Evolutionary conservation across 1,140 invertebrate genomes (phyloP).

Genomic region (Diorhabda elongata): DNA sequence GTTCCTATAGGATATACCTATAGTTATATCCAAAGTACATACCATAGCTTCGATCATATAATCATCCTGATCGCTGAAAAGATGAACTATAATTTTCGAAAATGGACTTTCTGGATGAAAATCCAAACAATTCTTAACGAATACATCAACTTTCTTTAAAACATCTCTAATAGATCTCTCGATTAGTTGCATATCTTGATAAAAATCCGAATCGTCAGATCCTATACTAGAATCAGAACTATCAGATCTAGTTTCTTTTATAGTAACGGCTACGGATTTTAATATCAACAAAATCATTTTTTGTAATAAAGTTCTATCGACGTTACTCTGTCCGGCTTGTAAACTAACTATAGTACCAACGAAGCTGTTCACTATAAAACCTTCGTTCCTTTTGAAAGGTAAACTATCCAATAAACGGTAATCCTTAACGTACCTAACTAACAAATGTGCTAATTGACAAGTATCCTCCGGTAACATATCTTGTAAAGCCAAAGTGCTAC

Average conservation of each 20-base stretch:
- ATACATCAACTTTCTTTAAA: conserved; percentile 72
- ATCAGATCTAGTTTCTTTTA: conserved; percentile 82
- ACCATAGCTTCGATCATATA: conserved; percentile 90
- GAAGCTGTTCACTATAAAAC: conserved; percentile 44
- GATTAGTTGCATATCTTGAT: conserved; percentile 83
- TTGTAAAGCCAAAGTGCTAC: conserved; percentile 80
- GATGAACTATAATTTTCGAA: conserved; percentile 80
- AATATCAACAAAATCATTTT: conserved; percentile 80
- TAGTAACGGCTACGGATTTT: conserved; percentile 84
- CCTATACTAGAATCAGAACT: conserved; percentile 77
- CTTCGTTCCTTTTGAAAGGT: conserved; percentile 50
- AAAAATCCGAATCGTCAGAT: conserved; percentile 77
- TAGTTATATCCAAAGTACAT: conserved; percentile 81
- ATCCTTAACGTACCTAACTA: conserved; percentile 81
- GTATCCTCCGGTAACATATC: conserved; percentile 82
- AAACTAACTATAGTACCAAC: conserved; percentile 40
- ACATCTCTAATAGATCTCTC: conserved; percentile 81
- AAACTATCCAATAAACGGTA: conserved; percentile 69
- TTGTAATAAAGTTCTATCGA: conserved; percentile 71
- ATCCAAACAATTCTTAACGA: conserved; percentile 74
- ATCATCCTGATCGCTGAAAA: conserved; percentile 88
- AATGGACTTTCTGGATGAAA: conserved; percentile 84
- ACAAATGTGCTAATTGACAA: conserved; percentile 75
- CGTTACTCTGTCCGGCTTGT: conserved; percentile 44
- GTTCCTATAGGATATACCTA: conserved; percentile 76